Evolutionary conservation across 2,888 invertebrate genomes (phyloP).

Genomic region (Sminthurinus aureus): DNA sequence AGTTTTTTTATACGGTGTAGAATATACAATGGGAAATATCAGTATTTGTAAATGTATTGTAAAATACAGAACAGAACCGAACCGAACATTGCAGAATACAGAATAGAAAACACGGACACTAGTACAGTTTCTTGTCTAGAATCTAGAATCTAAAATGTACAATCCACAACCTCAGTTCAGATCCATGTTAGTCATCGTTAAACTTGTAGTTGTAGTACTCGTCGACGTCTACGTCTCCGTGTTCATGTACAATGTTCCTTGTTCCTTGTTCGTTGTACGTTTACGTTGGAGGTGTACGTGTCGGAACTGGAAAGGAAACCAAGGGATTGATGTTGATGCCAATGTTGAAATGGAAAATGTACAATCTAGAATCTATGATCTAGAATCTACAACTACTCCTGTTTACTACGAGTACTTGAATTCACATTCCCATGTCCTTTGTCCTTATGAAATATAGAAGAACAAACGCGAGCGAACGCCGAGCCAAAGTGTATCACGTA

Average conservation of each 20-base stretch:
- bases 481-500: constrained; percentile 15
- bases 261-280: too few relatives aligned
- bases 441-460: constrained; percentile 8
- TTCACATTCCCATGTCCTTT: not conserved
- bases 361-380: not conserved
- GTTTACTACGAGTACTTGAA: not conserved
- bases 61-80: too few relatives aligned
- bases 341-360: not conserved
- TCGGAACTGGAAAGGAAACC: not conserved
- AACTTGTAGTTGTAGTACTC: too few relatives aligned
- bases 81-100: too few relatives aligned
- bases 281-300: not conserved
- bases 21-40: too few relatives aligned
- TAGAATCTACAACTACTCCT: too few relatives aligned
- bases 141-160: not conserved
- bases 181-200: not conserved
- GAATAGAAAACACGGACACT: too few relatives aligned
- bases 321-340: not conserved
- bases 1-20: not conserved
- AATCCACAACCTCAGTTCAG: not conserved
- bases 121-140: not conserved
- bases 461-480: not conserved
- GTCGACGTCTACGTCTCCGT: too few relatives aligned
- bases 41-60: too few relatives aligned
- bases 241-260: too few relatives aligned